Percentiles rank a stretch among this genome's conserved stretches.
Evolutionary conservation across 2,113 vertebrate genomes (phyloP).

Genomic region (Burhinus oedicnemus): DNA sequence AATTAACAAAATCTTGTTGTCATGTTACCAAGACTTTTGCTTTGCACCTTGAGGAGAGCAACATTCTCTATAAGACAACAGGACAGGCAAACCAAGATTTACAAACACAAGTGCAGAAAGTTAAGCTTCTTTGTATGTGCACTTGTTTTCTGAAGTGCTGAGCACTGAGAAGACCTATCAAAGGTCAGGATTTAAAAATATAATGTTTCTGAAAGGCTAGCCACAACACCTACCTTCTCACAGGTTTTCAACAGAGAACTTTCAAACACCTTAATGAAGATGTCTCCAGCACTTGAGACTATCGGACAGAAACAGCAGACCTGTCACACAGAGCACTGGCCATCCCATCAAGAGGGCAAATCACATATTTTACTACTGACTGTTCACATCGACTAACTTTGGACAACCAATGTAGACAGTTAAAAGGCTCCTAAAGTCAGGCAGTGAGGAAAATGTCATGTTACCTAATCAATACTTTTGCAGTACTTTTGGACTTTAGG

Average conservation of each 20-base stretch:
- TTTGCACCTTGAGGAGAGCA: background rate
- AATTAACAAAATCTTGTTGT: background rate
- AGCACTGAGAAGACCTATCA: background rate
- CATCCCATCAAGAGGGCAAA: background rate
- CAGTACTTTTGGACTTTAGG: background rate
- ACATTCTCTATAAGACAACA: background rate
- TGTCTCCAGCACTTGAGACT: background rate
- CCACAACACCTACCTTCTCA: background rate
- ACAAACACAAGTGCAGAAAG: background rate
- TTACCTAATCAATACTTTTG: background rate
- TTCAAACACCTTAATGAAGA: background rate
- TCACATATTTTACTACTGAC: background rate
- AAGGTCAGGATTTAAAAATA: background rate
- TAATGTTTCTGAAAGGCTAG: background rate
- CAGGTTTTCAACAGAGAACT: background rate
- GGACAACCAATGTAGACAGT: background rate
- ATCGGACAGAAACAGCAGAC: background rate
- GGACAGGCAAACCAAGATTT: background rate
- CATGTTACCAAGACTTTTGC: background rate
- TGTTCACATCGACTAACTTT: background rate
- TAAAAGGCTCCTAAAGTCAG: background rate
- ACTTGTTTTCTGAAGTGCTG: background rate
- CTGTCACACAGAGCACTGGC: too few relatives aligned
- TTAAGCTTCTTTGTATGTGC: background rate
- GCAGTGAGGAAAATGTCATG: background rate